Evolutionary conservation across 2,113 vertebrate genomes (phyloP), one percentile per base, ranked within the genome.

Genomic region (Synodontis membranacea): DNA sequence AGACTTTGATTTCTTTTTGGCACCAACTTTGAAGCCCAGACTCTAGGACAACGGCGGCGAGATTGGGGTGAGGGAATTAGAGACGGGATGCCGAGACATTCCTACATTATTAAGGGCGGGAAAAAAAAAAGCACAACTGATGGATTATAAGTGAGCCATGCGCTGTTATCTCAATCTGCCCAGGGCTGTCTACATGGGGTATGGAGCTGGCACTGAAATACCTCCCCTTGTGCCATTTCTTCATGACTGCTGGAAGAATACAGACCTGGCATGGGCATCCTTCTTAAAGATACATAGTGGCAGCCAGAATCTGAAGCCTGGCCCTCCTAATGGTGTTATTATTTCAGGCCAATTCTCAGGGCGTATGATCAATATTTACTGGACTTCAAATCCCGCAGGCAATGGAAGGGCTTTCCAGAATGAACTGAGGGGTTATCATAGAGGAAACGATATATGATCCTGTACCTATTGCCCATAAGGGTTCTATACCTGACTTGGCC

Each of bases 1-100:
- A 31, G 46, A 80, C 79, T 72, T 64, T 68, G 89, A 79, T 62
- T 75, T 39, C 23, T 66, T 34, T 54, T 46, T 17, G 86, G 68
- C 62, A 86, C 10, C 2, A 88, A 91, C 93, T 92, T 93, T 92
- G 92, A 94, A 90, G 91, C 86, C 66, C 3, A 7, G 76, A 84
- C 83, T 89, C 66, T 74, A 86, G 90, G 91, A 91, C 86, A 86
- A 84, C 84, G 89, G 81, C 86, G 89, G 81, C 81, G 85, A 93
- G 93, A 94, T 93, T 92, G 92, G 91, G 93, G 93, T 92, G 88
- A 93, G 68, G 74, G 78, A 74, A 91, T 93, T 91, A 91, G 60
- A 81, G 68, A 64, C 86, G 90, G 80, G 87, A 87, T 82, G 86
- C 81, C 1, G 31, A 88, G 83, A 89, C 85, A 88, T 74, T 82